Evolutionary conservation across 35 echinoderm and acorn worm genomes (phyloP).

Genomic region (Apostichopus californicus): DNA sequence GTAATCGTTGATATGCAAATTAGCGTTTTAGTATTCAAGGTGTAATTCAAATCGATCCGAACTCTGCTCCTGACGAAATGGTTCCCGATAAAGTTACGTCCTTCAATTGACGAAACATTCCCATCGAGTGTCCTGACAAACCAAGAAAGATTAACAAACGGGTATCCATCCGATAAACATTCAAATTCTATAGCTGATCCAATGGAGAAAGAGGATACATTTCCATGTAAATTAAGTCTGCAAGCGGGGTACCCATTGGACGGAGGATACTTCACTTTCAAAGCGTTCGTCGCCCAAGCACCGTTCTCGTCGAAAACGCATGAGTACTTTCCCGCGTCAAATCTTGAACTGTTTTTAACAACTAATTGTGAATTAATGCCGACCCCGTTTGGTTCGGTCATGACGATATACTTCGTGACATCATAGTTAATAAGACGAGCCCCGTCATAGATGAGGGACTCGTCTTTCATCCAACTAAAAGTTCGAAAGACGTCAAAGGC

Average conservation of each 20-base stretch:
- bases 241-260: slow-evolving; percentile 4
- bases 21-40: neutral
- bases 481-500: neutral
- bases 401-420: neutral
- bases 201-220: neutral
- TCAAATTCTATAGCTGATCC: slow-evolving; percentile 15
- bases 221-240: neutral
- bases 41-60: neutral
- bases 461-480: slow-evolving; percentile 46
- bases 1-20: slow-evolving; percentile 27
- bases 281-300: neutral
- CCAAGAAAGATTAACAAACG: slow-evolving; percentile 15
- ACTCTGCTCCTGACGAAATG: neutral
- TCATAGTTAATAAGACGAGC: slow-evolving; percentile 9
- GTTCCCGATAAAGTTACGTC: neutral
- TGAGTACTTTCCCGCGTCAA: slow-evolving; percentile 26
- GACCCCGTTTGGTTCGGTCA: slow-evolving; percentile 40
- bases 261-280: neutral
- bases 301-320: slow-evolving; percentile 40
- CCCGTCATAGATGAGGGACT: slow-evolving; percentile 1
- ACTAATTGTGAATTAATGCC: slow-evolving; percentile 39
- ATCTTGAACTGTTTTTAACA: slow-evolving; percentile 8
- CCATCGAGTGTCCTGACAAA: too few relatives aligned
- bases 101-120: neutral
- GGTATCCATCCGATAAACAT: slow-evolving; percentile 28